phyloP scores from a whole-genome alignment of 2,797 vertebrate genomes.

The Cryptoblepharus egeriae region DNA sequence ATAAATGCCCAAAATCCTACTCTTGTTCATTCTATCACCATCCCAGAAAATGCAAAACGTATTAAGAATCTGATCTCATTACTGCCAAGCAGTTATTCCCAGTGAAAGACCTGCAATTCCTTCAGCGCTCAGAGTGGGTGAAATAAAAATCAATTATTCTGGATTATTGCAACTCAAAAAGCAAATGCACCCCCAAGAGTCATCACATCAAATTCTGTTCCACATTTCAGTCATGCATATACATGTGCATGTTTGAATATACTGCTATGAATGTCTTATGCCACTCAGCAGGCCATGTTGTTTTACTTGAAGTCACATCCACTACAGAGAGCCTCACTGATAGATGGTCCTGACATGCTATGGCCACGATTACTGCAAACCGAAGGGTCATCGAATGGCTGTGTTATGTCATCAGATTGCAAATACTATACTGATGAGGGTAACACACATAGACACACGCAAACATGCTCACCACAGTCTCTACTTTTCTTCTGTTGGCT shows the following conservation, averaged over 20 bases:
- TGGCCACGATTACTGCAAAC: neutral
- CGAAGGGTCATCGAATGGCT: neutral
- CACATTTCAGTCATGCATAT: constrained; percentile 51
- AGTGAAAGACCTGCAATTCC: neutral
- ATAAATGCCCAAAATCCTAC: constrained; percentile 32
- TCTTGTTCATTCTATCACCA: constrained; percentile 19
- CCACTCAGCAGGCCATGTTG: constrained; percentile 48
- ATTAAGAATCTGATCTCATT: constrained; percentile 32
- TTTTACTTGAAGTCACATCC: constrained; percentile 15
- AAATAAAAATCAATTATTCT: neutral
- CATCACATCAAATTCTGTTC: constrained; percentile 17
- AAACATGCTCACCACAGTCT: too few relatives aligned
- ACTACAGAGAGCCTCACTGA: neutral
- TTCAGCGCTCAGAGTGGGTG: neutral
- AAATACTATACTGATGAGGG: fast-evolving
- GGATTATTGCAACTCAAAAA: neutral
- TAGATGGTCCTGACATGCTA: neutral
- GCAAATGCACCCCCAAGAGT: neutral
- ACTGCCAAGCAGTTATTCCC: constrained; percentile 2
- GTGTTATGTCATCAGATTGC: neutral
- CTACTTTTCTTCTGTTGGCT: neutral
- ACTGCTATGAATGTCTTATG: neutral
- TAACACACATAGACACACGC: too few relatives aligned
- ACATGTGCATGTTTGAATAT: neutral
- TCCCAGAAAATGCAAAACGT: constrained; percentile 12